A percentile compares a stretch with the other conserved stretches of the same genome.
Evolutionary conservation across 2,113 vertebrate species (phyloP).

Genomic region (Coregonus clupeaformis): DNA sequence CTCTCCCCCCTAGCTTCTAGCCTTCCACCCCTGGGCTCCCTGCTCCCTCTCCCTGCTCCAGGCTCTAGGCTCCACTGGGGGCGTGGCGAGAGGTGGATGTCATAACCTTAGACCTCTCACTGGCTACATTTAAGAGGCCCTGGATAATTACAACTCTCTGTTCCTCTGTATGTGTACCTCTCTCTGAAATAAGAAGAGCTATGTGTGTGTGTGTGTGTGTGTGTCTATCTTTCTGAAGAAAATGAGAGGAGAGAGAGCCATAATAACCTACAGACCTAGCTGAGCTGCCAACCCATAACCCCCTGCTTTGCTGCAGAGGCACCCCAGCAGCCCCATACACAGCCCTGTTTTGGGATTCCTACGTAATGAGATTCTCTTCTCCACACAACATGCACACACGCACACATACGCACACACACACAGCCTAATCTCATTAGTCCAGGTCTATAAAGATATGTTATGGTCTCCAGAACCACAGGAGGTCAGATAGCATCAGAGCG

Average conservation of each 20-base stretch:
- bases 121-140: constrained; percentile 16
- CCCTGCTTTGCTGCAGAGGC: too few relatives aligned
- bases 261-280: too few relatives aligned
- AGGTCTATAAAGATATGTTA: neutral
- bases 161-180: too few relatives aligned
- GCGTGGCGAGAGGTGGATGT: constrained; percentile 20
- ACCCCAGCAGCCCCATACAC: too few relatives aligned
- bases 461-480: neutral
- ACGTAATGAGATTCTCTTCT: neutral
- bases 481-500: neutral
- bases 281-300: too few relatives aligned
- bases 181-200: too few relatives aligned
- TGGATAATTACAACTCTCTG: constrained; percentile 37
- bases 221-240: too few relatives aligned
- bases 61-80: neutral
- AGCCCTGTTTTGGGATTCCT: neutral
- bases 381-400: neutral
- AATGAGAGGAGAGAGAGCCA: too few relatives aligned
- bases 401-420: constrained; percentile 4
- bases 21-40: too few relatives aligned
- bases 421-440: neutral
- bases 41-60: too few relatives aligned
- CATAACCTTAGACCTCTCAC: constrained; percentile 26
- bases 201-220: too few relatives aligned
- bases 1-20: too few relatives aligned